Conservation (phyloP, 1,140 invertebrate species). For the Listronotus oregonensis region DNA sequence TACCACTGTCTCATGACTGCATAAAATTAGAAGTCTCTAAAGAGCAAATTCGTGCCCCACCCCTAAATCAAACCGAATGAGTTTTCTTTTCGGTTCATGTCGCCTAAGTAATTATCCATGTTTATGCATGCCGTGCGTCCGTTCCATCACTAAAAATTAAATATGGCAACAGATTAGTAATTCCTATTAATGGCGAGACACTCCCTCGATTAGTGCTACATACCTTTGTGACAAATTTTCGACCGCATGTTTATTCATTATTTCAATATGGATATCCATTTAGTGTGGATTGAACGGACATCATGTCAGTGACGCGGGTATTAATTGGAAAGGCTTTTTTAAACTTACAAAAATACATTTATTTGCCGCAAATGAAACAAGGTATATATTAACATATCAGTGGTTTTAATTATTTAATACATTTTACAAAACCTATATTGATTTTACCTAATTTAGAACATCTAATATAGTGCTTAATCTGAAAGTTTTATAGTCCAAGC, state of each 20-base stretch:
- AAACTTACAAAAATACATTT: too few species aligned
- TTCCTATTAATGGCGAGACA: constrained; percentile 38
- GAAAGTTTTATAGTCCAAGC: too few species aligned
- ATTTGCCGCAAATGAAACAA: too few species aligned
- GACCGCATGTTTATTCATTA: constrained; percentile 32
- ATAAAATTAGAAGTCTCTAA: background rate
- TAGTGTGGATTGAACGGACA: constrained; percentile 17
- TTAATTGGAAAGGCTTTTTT: too few species aligned
- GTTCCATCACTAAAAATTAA: constrained; percentile 37
- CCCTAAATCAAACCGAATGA: constrained; percentile 36
- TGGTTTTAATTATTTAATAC: too few species aligned
- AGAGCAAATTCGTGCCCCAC: constrained; percentile 12
- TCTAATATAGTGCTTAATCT: too few species aligned
- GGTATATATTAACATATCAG: too few species aligned
- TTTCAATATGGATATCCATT: constrained; percentile 33
- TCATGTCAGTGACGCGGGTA: too few species aligned
- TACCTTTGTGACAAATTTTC: constrained; percentile 39
- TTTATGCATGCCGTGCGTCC: constrained; percentile 34
- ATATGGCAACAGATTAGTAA: constrained; percentile 40
- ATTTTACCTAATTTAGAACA: too few species aligned
- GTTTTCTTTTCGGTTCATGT: constrained; percentile 35
- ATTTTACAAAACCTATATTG: too few species aligned
- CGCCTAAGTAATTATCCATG: constrained; percentile 38
- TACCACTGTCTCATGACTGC: constrained; percentile 2
- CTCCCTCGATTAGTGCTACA: constrained; percentile 38